Conservation (phyloP, 2,888 invertebrate genomes). For the Schrankia costaestrigalis region DNA sequence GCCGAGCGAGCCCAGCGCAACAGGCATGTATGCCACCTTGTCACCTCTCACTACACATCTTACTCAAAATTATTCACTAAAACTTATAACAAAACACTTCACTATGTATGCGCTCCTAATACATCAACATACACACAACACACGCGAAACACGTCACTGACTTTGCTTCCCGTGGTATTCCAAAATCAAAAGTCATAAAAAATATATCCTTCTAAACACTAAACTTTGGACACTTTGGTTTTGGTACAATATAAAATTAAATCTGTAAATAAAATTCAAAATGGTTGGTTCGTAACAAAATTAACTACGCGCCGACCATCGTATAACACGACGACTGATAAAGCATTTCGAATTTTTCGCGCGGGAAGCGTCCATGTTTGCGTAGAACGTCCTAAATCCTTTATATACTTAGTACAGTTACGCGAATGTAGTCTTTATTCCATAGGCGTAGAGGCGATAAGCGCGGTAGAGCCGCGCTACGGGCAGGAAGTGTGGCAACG, state of each 20-base stretch:
- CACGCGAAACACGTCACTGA: background rate
- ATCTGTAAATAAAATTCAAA: too few species aligned
- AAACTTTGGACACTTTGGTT: constrained; percentile 22
- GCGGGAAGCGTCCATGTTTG: constrained; percentile 69
- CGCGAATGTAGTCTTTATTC: constrained; percentile 46
- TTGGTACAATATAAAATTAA: constrained; percentile 34
- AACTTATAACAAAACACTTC: too few species aligned
- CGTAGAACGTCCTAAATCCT: constrained; percentile 68
- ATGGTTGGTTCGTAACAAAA: constrained; percentile 32
- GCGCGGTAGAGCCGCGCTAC: constrained; percentile 53
- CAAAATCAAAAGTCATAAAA: background rate
- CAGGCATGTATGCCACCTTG: constrained; percentile 84
- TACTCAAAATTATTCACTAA: too few species aligned
- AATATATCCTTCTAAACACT: constrained; percentile 11
- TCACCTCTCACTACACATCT: too few species aligned
- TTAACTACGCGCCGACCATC: constrained; percentile 39
- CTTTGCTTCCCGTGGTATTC: constrained; percentile 4
- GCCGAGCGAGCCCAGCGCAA: constrained; percentile 83
- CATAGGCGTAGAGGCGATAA: constrained; percentile 67
- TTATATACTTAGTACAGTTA: constrained; percentile 63
- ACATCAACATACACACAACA: constrained; percentile 15
- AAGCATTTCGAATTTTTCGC: constrained; percentile 79
- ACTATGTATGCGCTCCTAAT: constrained; percentile 34
- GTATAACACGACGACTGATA: constrained; percentile 67
- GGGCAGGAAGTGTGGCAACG: constrained; percentile 67